Conservation (phyloP, 2,113 vertebrate genomes). For the Semicossyphus pulcher region DNA sequence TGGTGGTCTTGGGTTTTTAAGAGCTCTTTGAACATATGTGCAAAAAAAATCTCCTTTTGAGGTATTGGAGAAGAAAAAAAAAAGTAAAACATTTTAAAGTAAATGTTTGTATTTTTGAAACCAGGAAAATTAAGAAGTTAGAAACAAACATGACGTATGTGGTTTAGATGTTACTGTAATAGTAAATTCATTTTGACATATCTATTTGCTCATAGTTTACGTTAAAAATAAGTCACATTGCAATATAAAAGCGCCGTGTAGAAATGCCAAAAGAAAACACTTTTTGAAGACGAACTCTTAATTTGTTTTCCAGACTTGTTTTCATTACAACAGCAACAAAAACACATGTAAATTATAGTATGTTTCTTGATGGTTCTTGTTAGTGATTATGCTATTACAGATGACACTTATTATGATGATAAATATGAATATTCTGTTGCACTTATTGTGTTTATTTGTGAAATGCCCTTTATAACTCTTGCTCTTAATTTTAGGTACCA, state of each 20-base stretch:
- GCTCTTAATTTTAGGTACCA: not conserved
- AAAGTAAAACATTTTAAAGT: not conserved
- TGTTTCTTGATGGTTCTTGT: too few species aligned
- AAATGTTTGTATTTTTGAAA: slow-evolving; percentile 4
- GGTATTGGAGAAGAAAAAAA: slow-evolving; percentile 43
- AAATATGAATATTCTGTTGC: not conserved
- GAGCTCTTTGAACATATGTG: slow-evolving; percentile 50
- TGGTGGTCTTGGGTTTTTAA: not conserved
- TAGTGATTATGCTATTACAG: too few species aligned
- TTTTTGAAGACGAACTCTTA: too few species aligned
- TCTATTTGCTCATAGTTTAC: not conserved
- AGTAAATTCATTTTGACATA: slow-evolving; percentile 3
- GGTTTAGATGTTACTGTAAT: not conserved
- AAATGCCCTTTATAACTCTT: not conserved
- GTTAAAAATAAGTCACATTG: not conserved
- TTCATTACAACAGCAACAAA: not conserved
- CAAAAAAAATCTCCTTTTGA: slow-evolving; percentile 40
- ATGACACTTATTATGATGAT: too few species aligned
- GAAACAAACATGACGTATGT: slow-evolving; percentile 7
- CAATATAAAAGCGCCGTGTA: not conserved
- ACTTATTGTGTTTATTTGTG: not conserved
- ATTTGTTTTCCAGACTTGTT: too few species aligned
- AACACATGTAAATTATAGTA: not conserved
- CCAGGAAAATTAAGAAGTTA: not conserved
- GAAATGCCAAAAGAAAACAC: too few species aligned